Conservation (phyloP, 2,113 vertebrate genomes). For the Theristicus caerulescens region DNA sequence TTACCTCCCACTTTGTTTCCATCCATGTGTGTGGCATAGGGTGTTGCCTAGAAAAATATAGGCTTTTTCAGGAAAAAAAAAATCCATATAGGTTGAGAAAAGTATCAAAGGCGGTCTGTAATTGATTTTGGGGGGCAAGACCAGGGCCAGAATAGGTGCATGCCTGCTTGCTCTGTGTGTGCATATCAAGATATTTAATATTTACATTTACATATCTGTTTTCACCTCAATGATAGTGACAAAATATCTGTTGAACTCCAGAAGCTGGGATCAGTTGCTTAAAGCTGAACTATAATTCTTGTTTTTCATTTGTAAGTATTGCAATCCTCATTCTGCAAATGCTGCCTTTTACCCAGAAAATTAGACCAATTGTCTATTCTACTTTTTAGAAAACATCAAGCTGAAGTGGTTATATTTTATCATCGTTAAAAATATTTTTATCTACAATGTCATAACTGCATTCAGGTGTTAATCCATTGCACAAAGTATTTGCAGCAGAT, state of each 20-base stretch:
- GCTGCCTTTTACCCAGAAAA: not conserved
- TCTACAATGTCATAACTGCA: not conserved
- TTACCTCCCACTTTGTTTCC: slow-evolving; percentile 80
- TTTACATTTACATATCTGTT: not conserved
- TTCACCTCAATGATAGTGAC: not conserved
- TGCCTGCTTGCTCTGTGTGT: not conserved
- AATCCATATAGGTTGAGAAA: slow-evolving; percentile 58
- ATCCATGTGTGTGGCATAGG: slow-evolving; percentile 77
- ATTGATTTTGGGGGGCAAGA: slow-evolving; percentile 5
- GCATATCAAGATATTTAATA: not conserved
- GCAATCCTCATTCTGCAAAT: not conserved
- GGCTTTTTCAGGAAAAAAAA: slow-evolving; percentile 51
- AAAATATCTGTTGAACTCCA: not conserved
- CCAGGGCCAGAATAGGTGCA: not conserved
- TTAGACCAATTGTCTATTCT: not conserved
- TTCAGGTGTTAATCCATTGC: not conserved
- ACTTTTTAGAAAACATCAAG: not conserved
- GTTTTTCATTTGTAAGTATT: not conserved
- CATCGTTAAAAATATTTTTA: not conserved
- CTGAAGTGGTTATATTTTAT: not conserved
- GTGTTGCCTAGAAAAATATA: slow-evolving; percentile 76
- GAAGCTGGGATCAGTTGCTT: not conserved
- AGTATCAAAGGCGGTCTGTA: slow-evolving; percentile 52
- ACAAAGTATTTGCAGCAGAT: not conserved
- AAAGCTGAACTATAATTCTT: not conserved